Evolutionary conservation across 1,140 invertebrate genomes (phyloP).

Genomic region (Drosophila nebulosa): DNA sequence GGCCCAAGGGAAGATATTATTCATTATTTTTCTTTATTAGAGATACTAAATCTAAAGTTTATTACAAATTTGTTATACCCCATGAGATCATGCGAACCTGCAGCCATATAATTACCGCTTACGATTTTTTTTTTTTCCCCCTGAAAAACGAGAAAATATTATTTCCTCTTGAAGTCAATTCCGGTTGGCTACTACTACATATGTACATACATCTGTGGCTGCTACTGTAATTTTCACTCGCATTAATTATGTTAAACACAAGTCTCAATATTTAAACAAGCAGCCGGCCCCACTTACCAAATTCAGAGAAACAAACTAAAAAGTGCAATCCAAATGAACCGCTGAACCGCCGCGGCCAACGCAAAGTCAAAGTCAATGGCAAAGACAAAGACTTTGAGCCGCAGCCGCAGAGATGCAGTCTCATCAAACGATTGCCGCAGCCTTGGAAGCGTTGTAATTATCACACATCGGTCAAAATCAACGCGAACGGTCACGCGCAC

Average conservation of each 20-base stretch:
- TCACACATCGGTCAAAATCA: slow-evolving; percentile 76
- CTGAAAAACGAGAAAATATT: slow-evolving; percentile 21
- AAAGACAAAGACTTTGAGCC: slow-evolving; percentile 38
- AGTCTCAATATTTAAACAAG: slow-evolving; percentile 75
- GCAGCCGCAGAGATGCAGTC: slow-evolving; percentile 21
- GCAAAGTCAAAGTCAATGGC: slow-evolving; percentile 37
- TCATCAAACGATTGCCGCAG: slow-evolving; percentile 69
- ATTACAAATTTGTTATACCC: background rate
- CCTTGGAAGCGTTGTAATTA: slow-evolving; percentile 61
- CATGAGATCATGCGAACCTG: background rate
- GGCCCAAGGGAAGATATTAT: too few relatives aligned
- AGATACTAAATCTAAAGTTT: background rate
- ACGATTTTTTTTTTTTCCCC: slow-evolving; percentile 52
- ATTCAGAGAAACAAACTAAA: slow-evolving; percentile 11
- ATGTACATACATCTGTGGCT: too few relatives aligned
- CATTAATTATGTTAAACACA: slow-evolving; percentile 76
- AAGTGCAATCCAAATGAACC: slow-evolving; percentile 64
- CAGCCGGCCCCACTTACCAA: slow-evolving; percentile 8
- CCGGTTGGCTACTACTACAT: slow-evolving; percentile 18
- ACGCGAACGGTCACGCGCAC: slow-evolving; percentile 62
- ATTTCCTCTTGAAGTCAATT: slow-evolving; percentile 26
- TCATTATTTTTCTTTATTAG: too few relatives aligned
- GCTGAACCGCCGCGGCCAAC: slow-evolving; percentile 72
- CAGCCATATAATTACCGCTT: slow-evolving; percentile 47
- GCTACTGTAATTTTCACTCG: slow-evolving; percentile 68